Evolutionary conservation across 2,888 invertebrate species (phyloP), one percentile per base, ranked within the genome.

Genomic region (Nesidiocoris tenuis): DNA sequence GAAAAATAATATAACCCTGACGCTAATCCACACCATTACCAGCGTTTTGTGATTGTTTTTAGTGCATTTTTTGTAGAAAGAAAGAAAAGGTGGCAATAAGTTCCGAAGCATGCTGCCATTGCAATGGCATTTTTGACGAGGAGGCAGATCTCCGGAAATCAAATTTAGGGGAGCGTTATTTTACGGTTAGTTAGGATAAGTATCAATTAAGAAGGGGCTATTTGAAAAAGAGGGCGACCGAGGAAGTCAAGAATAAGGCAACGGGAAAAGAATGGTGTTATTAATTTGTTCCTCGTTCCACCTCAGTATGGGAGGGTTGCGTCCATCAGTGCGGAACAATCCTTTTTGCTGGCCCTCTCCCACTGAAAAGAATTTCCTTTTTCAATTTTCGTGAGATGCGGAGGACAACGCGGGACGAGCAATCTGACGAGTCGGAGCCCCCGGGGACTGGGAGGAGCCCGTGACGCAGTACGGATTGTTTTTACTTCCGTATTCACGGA

Each of bases 111-210:
- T n/a, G n/a, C n/a, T n/a, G n/a, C n/a, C n/a, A n/a, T n/a, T n/a
- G n/a, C n/a, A n/a, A n/a, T 12, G 55, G 55, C 55, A 16, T 55
- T 55, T 55, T 55, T 55, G 9, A n/a, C n/a, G n/a, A n/a, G 16
- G 55, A 12, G 55, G 55, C 16, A 55, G 55, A 16, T 55, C 55
- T 55, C 55, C 55, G 16, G 59, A 59, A 59, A 59, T 18, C 59
- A 59, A 59, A 18, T 19, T n/a, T 7, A 16, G 59, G 59, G 18
- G 67, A 74, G 74, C 21, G 74, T 77, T 67, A 77, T 77, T 77
- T 77, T 77, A 66, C 74, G 77, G 74, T 77, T 77, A 77, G 77
- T 77, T 77, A 75, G 59, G 61, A 55, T 23, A 68, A 25, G 74
- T 77, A 72, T 66, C 74, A 72, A 76, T 72, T 76, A 72, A 76